Evolutionary conservation across 2,888 invertebrate genomes (phyloP), one percentile per base, ranked within the genome.

Genomic region (Uloborus plumipes): DNA sequence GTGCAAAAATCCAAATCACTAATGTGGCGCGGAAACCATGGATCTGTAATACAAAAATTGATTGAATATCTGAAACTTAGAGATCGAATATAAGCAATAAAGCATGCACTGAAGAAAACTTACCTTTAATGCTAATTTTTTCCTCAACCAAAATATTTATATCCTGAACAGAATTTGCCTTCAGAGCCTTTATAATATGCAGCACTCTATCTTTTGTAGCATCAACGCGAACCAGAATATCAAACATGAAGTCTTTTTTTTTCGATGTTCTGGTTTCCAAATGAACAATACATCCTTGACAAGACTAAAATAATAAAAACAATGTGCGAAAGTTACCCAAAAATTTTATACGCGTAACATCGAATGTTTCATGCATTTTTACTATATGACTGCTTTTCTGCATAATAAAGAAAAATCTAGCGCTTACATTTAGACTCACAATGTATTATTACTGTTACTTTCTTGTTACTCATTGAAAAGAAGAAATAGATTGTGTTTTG

Each of bases 1-100:
- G 98, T 98, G 92, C 98, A 99, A 89, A 94, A 94, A 89, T 99
- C 99, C 89, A 99, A 92, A 86, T 99, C 99, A 84, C 94, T 94
- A 55, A 97, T 97, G 88, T 97, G 97, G 87, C 95, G 93, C 14
- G 98, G 99, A 92, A 98, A 99, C 98, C 98, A 99, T 0, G 73
- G 73, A 73, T 71, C 80, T 80, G 22, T 0, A 7, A 39, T 4
- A 39, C 7, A 9, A 9, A 39, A 39, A 39, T 2, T 39, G 11
- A 39, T 39, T 11, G 39, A 9, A 58, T 11, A 11, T 15, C 13
- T 58, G 9, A n/a, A 58, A 20, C 15, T 4, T 11, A 11, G 20
- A 11, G 58, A 58, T 58, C 58, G 9, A 20, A 13, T 39, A 39
- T 39, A 39, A 9, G 9, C 9, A 39, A 39, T 39, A 11, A 39